These are phyloP conservation scores for Pogonophryne albipinna DNA, from an alignment of 2,797 vertebrate genomes.

Conservation along the genomic window DNA sequence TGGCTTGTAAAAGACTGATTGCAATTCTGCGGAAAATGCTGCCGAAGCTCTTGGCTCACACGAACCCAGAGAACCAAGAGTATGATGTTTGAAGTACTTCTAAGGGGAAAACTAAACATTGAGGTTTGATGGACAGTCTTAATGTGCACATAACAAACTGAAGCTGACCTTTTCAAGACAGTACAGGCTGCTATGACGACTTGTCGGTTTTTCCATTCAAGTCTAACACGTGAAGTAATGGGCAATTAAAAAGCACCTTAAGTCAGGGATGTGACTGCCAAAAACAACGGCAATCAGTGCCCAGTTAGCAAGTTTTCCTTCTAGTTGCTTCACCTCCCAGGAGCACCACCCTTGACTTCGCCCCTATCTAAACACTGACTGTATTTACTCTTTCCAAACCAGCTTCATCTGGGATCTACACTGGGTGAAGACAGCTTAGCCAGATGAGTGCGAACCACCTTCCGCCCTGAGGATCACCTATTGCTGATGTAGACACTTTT, in stretches of 20 bases:
- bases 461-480: constrained; percentile 62
- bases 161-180: constrained; percentile 53
- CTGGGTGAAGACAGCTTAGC: constrained; percentile 42
- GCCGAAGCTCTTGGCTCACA: constrained; percentile 46
- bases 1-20: constrained; percentile 62
- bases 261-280: constrained; percentile 57
- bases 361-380: constrained; percentile 23
- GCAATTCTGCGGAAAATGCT: constrained; percentile 54
- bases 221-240: constrained; percentile 45
- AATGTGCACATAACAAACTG: constrained; percentile 49
- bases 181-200: constrained; percentile 55
- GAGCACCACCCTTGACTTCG: constrained; percentile 44
- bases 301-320: constrained; percentile 45
- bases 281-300: constrained; percentile 44
- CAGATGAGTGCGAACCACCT: constrained; percentile 38
- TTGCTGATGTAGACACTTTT: constrained; percentile 69
- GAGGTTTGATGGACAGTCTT: constrained; percentile 54
- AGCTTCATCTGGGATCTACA: constrained; percentile 47
- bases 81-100: constrained; percentile 43
- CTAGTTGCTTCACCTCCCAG: constrained; percentile 44
- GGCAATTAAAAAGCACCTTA: constrained; percentile 65
- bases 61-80: constrained; percentile 37
- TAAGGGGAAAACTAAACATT: constrained; percentile 14
- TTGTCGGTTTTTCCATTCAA: constrained; percentile 63
- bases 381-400: constrained; percentile 41